Conservation (phyloP, 2,888 invertebrate genomes). For the Ypsolopha scabrella region DNA sequence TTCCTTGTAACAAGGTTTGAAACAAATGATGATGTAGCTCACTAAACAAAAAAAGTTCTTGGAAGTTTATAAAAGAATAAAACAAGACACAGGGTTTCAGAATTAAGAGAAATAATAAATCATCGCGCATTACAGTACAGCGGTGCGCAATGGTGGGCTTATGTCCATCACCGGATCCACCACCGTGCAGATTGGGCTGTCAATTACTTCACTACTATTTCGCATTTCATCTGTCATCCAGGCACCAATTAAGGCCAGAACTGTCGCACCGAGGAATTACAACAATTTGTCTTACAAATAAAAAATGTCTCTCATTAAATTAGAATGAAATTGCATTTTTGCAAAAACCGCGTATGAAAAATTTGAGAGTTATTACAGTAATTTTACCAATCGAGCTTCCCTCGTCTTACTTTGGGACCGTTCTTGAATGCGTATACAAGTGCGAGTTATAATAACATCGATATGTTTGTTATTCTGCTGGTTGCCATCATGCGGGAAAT, state of each 20-base stretch:
- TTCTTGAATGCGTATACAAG: neutral
- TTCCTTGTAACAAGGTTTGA: constrained; percentile 2
- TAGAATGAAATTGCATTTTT: neutral
- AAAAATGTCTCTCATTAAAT: constrained; percentile 10
- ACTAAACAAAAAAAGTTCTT: neutral
- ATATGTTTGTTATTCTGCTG: neutral
- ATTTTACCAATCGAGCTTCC: neutral
- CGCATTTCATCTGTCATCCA: constrained; percentile 63
- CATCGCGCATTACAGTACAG: neutral
- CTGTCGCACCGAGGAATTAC: constrained; percentile 39
- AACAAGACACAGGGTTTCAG: neutral
- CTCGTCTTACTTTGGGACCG: neutral
- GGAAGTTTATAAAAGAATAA: neutral
- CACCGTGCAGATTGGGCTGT: constrained; percentile 55
- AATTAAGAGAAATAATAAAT: neutral
- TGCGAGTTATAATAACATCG: neutral
- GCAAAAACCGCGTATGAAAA: neutral
- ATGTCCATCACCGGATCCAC: constrained; percentile 47
- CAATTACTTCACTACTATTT: constrained; percentile 59
- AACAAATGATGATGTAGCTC: constrained; percentile 1
- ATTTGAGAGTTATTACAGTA: neutral
- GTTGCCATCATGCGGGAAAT: neutral
- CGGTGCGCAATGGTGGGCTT: constrained; percentile 5
- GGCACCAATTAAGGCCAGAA: constrained; percentile 60
- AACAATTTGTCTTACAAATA: constrained; percentile 45